Conservation (phyloP, 2,888 invertebrate genomes). For the Zaprionus bogoriensis region DNA sequence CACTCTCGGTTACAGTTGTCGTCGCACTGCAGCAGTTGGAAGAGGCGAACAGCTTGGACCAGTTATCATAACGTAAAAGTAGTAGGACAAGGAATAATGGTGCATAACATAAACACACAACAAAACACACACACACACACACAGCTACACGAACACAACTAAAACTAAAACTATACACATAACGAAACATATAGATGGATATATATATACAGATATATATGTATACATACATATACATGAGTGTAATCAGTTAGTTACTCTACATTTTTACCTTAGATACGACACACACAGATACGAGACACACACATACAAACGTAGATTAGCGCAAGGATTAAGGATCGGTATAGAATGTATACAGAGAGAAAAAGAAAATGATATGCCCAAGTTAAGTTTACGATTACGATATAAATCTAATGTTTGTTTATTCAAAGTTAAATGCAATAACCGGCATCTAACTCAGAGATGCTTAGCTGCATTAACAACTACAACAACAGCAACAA, state of each 20-base stretch:
- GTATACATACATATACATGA: constrained; percentile 21
- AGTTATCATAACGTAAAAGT: constrained; percentile 71
- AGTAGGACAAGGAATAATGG: constrained; percentile 74
- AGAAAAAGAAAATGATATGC: constrained; percentile 37
- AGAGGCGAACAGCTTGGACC: constrained; percentile 64
- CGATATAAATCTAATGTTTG: constrained; percentile 33
- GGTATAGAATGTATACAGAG: constrained; percentile 10
- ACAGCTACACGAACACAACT: constrained; percentile 10
- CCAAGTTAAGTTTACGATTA: constrained; percentile 68
- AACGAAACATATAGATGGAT: constrained; percentile 7
- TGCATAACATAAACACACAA: constrained; percentile 62
- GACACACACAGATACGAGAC: constrained; percentile 10
- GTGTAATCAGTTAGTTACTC: constrained; percentile 60
- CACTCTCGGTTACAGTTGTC: constrained; percentile 18
- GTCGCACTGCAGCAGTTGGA: constrained; percentile 35
- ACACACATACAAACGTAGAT: constrained; percentile 34
- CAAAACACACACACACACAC: constrained; percentile 21
- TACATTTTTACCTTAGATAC: constrained; percentile 35
- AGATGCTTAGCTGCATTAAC: constrained; percentile 15
- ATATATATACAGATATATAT: constrained; percentile 17
- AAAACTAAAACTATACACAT: constrained; percentile 21
- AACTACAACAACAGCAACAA: constrained; percentile 14
- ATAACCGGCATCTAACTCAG: no score
- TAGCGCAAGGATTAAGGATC: constrained; percentile 35
- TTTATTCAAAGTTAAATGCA: constrained; percentile 39